These are phyloP conservation scores for Frieseomelitta varia DNA, from an alignment of 1,140 invertebrate species.

Conservation along the genomic window DNA sequence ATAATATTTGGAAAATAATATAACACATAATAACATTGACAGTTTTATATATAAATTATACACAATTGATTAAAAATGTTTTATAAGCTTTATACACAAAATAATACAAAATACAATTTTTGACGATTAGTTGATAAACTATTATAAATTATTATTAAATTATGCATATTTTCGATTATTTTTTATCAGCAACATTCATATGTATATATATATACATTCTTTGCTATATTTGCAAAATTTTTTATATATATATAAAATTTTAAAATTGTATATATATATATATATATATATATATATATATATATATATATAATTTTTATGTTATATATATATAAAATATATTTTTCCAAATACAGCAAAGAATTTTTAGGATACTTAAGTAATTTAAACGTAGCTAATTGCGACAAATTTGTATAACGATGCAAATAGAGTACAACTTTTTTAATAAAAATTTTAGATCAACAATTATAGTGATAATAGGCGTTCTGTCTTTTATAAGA, in stretches of 20 bases:
- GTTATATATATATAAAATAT: slow-evolving; percentile 1
- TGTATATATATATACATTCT: neutral
- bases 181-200: neutral
- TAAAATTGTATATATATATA: neutral
- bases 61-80: slow-evolving; percentile 45
- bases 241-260: no score
- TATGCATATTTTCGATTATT: neutral
- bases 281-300: neutral
- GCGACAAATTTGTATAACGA: neutral
- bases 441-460: slow-evolving; percentile 17
- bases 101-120: slow-evolving; percentile 51
- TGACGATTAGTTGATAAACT: slow-evolving; percentile 15
- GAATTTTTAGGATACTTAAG: slow-evolving; percentile 10
- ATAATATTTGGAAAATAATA: slow-evolving; percentile 28
- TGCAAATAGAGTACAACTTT: slow-evolving; percentile 1
- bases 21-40: slow-evolving; percentile 35
- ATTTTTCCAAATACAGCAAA: slow-evolving; percentile 5
- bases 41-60: slow-evolving; percentile 48
- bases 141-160: slow-evolving; percentile 37
- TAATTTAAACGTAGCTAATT: slow-evolving; percentile 37
- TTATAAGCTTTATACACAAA: slow-evolving; percentile 45
- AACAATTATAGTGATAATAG: slow-evolving; percentile 31
- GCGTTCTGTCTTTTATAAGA: slow-evolving; percentile 5
- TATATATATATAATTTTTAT: neutral
- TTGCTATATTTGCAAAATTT: no score